Conservation (phyloP, 2,888 invertebrate genomes). For the Hyalella azteca region DNA sequence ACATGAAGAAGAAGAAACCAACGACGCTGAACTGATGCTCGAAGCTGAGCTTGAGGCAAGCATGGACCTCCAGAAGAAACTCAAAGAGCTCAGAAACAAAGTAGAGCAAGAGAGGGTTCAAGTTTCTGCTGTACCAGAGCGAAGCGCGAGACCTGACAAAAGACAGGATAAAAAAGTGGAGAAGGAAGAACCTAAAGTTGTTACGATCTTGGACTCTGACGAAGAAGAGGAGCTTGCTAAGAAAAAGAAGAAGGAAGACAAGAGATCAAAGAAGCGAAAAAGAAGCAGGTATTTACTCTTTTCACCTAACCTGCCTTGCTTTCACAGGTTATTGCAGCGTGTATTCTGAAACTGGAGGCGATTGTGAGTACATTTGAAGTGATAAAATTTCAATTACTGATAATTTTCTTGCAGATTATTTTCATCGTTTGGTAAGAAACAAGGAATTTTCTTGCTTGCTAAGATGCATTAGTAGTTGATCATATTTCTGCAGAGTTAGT, state of each 20-base stretch:
- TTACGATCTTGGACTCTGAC: conserved; percentile 55
- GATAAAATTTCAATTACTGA: background rate
- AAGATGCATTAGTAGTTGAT: too few relatives aligned
- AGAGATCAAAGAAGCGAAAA: conserved; percentile 53
- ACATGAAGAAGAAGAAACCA: background rate
- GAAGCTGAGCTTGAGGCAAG: conserved; percentile 13
- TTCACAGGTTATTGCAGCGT: conserved; percentile 23
- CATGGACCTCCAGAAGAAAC: conserved; percentile 20
- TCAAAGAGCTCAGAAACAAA: conserved; percentile 11
- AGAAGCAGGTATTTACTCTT: conserved; percentile 56
- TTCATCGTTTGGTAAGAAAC: too few relatives aligned
- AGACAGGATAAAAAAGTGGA: background rate
- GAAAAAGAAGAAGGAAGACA: conserved; percentile 47
- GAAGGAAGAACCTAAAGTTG: conserved; percentile 39
- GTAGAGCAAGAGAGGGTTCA: conserved; percentile 19
- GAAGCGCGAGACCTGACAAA: background rate
- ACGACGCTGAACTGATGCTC: background rate
- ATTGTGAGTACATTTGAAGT: background rate
- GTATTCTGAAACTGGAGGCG: conserved; percentile 35
- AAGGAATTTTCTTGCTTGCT: too few relatives aligned
- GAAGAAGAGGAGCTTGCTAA: conserved; percentile 48
- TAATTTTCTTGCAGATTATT: background rate
- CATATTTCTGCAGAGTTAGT: too few relatives aligned
- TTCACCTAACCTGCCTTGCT: background rate
- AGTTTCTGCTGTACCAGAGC: background rate